phyloP scores from a whole-genome alignment of 2,797 vertebrate species.

The Hirundo rustica region DNA sequence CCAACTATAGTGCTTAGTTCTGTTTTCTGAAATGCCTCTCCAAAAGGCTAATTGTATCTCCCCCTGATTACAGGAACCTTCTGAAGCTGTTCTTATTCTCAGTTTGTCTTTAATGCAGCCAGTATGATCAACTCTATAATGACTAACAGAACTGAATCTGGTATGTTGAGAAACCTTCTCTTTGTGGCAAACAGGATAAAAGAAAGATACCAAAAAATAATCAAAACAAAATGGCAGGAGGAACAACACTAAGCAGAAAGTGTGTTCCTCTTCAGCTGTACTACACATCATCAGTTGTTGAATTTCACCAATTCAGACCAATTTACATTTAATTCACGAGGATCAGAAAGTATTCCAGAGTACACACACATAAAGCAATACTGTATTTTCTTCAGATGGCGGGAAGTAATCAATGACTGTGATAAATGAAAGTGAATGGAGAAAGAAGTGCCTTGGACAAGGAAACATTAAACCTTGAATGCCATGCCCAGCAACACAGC shows the following conservation, averaged over 20 bases:
- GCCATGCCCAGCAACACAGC: not conserved
- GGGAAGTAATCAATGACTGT: not conserved
- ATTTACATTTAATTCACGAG: not conserved
- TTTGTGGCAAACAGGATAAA: not conserved
- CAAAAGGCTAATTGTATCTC: not conserved
- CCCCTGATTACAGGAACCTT: not conserved
- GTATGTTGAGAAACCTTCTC: not conserved
- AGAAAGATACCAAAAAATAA: not conserved
- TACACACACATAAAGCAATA: not conserved
- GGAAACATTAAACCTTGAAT: not conserved
- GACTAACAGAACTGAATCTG: not conserved
- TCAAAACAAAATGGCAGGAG: not conserved
- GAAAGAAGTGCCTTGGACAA: not conserved
- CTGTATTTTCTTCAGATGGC: not conserved
- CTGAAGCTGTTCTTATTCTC: not conserved
- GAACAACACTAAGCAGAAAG: not conserved
- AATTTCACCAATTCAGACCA: not conserved
- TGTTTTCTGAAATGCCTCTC: not conserved
- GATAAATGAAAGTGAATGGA: not conserved
- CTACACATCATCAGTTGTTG: not conserved
- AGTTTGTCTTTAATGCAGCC: not conserved
- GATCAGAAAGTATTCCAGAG: not conserved
- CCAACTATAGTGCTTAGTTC: not conserved
- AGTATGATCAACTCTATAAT: not conserved
- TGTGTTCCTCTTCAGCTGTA: not conserved